Evolutionary conservation across 1,140 invertebrate genomes (phyloP), one percentile per base, ranked within the genome.

Genomic region (Vollenhovia emeryi): DNA sequence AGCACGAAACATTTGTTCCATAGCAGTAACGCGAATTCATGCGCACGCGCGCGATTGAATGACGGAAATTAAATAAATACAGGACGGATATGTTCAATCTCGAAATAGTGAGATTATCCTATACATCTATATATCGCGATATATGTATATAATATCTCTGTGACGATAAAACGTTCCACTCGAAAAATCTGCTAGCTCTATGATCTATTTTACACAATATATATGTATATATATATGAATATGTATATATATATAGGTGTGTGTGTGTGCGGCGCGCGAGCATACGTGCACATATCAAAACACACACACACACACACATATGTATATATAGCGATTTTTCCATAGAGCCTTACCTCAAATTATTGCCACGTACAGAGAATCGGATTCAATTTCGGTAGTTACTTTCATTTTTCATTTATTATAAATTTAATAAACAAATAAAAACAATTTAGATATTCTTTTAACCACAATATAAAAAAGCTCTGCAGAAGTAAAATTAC

Each of bases 51-150:
- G 5, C 18, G 30, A 69, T 86, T 21, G 5, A 80, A 86, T 80
- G 62, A 87, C 30, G 66, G 30, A 74, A 88, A 87, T 71, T 45
- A 89, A 80, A 85, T 84, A 79, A 90, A 90, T 86, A 83, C 7
- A 90, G 91, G 91, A 91, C 91, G 90, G 91, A 91, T 91, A 91
- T 90, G 90, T 91, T 91, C 86, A 87, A 88, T 62, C 76, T 88
- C 86, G 60, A 85, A 89, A 84, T 89, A 84, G 73, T 83, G 84
- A 90, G 57, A 75, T 83, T 88, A 90, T 68, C n/a, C 55, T 88
- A 85, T 86, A 74, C 79, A 78, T 52, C 71, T 82, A 86, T 82
- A 60, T 18, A 50, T 50, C 48, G n/a, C n/a, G 18, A 59, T 84
- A 78, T 78, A 78, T 50, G 27, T 62, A 76, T 62, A 48, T 78